Evolutionary conservation across 2,888 invertebrate genomes (phyloP), one percentile per base, ranked within the genome.

Genomic region (Agrilus biguttatus): DNA sequence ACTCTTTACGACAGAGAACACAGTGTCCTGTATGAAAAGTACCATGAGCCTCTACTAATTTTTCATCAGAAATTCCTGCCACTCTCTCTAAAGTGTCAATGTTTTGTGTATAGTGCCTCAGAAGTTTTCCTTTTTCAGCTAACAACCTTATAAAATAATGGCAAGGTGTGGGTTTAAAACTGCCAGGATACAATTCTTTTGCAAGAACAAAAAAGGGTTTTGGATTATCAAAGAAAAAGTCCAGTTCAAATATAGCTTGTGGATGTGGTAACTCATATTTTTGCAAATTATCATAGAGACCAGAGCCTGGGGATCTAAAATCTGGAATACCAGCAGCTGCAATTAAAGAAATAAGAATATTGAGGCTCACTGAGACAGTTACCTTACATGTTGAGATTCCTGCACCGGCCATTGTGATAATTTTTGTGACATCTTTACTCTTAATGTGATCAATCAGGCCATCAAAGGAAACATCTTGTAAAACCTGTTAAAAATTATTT

Each of bases 271-370:
- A 69, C 51, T 93, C 79, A 63, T 92, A 96, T 61, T 93, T 88
- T 53, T 84, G 77, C 37, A 97, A 70, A 62, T 95, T 93, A 62
- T 85, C 78, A 62, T 96, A 97, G 1, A 97, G 70, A 0, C 96
- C 96, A 42, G 86, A 85, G 23, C 83, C 87, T 1, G 93, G 92
- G 14, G 91, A 89, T 17, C 96, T 79, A 63, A 96, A 96, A 63
- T 96, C 96, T 14, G 96, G 96, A 53, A 96, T 95, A 33, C 96
- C 96, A 43, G 91, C 91, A 56, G 90, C 89, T 89, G 62, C 45
- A 73, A 61, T 45, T 14, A 10, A 17, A 45, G 41, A 39, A 44
- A 43, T 45, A 33, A 35, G 8, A 37, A 33, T 17, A 32, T 6
- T 36, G 14, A 10, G 34, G 32, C 21, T 41, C 10, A 12, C 5